phyloP scores from a whole-genome alignment of 2,888 invertebrate genomes.

The Apantesis nais region DNA sequence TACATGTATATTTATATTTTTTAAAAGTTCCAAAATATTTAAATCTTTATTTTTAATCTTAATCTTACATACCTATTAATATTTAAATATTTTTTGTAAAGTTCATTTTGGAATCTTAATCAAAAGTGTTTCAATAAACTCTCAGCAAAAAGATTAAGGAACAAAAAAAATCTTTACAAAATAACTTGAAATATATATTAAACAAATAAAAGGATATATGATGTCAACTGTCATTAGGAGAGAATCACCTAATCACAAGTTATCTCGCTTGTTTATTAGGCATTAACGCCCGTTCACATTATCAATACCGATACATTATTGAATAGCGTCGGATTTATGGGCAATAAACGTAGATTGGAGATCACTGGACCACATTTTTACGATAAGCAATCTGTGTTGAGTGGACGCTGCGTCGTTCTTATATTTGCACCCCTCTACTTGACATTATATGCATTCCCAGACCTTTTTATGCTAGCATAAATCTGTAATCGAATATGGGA shows the following conservation, averaged over 20 bases:
- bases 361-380: constrained; percentile 80
- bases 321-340: constrained; percentile 72
- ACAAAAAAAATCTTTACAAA: neutral
- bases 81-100: neutral
- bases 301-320: constrained; percentile 75
- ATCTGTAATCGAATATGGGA: constrained; percentile 74
- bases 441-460: constrained; percentile 78
- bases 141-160: neutral
- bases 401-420: constrained; percentile 54
- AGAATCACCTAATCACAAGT: constrained; percentile 25
- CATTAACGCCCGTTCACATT: constrained; percentile 75
- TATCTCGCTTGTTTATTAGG: constrained; percentile 41
- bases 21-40: neutral
- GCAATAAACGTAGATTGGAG: constrained; percentile 81
- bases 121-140: neutral
- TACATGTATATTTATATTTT: neutral
- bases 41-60: no score
- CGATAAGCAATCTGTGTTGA: constrained; percentile 78
- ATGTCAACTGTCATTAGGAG: constrained; percentile 22
- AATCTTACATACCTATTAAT: neutral
- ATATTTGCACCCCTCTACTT: constrained; percentile 63
- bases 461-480: constrained; percentile 78
- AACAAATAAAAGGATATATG: constrained; percentile 22
- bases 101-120: neutral
- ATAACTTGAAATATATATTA: constrained; percentile 20